Evolutionary conservation across 2,113 vertebrate species (phyloP), one percentile per base, ranked within the genome.

Genomic region (Sinocyclocheilus anshuiensis): DNA sequence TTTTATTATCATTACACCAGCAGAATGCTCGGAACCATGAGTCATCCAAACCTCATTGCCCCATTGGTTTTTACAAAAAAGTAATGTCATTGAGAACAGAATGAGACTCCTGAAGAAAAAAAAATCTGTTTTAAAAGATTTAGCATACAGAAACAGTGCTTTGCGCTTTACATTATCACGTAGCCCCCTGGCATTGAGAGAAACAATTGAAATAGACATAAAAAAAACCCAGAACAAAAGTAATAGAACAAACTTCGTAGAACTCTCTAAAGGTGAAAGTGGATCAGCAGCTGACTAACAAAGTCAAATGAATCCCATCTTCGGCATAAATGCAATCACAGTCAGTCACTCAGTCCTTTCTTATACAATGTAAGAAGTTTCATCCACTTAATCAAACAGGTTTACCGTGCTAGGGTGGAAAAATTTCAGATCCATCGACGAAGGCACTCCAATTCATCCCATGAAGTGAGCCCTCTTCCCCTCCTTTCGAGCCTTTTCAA

Each of bases 151-250:
- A 75, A 75, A 75, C 20, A 45, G 4, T 1, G 20, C 72, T 45
- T 74, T 74, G 4, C 9, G 36, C 18, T 74, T 74, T 22, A 74
- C 71, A 45, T 74, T 74, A 22, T 74, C 71, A 42, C 15, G 9
- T 42, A 42, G 15, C 20, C 71, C 71, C 71, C 71, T 42, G 71
- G 33, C 33, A 74, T 45, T 74, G 71, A 74, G 18, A 74, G 36
- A 74, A 74, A 74, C 36, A n/a, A 74, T 45, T 45, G 33, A 75
- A n/a, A 74, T 45, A 20, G 71, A 42, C 71, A 45, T 75, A 45
- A 29, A 67, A 11, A 67, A 65, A 36, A 36, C 5, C 0, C 45
- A 48, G 48, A 48, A 48, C 48, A 48, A 6, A 33, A 11, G 16
- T 11, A 6, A 15, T 1, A 45, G 7, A 75, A n/a, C 10, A 8